phyloP scores from a whole-genome alignment of 2,113 vertebrate genomes.

The Brachirus orientalis region DNA sequence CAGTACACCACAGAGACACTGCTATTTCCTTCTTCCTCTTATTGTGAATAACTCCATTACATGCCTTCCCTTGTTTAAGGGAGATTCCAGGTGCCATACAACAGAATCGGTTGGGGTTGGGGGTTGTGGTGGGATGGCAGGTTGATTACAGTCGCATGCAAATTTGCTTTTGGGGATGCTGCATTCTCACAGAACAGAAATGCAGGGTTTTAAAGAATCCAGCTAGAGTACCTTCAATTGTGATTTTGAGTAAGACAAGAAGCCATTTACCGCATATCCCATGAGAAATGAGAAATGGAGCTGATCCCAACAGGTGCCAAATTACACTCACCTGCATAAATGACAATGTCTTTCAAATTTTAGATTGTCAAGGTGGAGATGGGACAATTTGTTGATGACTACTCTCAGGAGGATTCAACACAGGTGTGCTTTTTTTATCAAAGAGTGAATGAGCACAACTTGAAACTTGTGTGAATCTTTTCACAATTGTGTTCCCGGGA shows the following conservation, averaged over 20 bases:
- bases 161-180: too few relatives aligned
- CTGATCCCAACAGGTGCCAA: conserved; percentile 40
- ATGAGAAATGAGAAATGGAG: conserved; percentile 50
- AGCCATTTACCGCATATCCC: conserved; percentile 13
- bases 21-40: conserved; percentile 42
- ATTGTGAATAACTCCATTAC: conserved; percentile 4
- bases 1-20: conserved; percentile 34
- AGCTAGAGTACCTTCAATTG: not conserved
- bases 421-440: conserved; percentile 18
- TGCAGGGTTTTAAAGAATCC: conserved; percentile 2
- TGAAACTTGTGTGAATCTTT: conserved; percentile 9
- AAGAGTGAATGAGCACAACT: conserved; percentile 30
- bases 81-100: conserved; percentile 54
- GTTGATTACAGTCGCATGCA: too few relatives aligned
- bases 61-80: conserved; percentile 40
- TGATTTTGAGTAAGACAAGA: conserved; percentile 20
- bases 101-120: too few relatives aligned
- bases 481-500: conserved; percentile 19
- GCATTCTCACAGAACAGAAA: conserved; percentile 34
- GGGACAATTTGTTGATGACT: conserved; percentile 27
- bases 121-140: not conserved
- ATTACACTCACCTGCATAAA: conserved; percentile 51
- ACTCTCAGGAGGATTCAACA: conserved; percentile 65
- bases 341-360: conserved; percentile 32
- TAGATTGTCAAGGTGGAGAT: conserved; percentile 27